A percentile compares a stretch with the other conserved stretches of the same genome.
Conservation (phyloP, 2,113 vertebrate species). For the Rhabdomys dilectus region DNA sequence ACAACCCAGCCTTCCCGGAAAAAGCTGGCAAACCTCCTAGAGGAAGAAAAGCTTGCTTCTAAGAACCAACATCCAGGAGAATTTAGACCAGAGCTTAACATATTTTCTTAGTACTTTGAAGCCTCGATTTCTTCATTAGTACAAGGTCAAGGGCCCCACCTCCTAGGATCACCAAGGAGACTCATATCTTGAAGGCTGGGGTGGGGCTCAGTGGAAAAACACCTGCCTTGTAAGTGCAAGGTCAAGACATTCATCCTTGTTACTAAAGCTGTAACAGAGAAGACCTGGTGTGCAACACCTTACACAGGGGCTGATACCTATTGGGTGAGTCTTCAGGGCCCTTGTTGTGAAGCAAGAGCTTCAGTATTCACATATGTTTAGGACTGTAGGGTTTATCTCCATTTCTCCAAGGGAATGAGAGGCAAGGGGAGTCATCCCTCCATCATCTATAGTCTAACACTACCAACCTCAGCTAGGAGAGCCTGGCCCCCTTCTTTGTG, state of each 20-base stretch:
- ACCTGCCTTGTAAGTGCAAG: neutral
- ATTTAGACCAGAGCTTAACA: neutral
- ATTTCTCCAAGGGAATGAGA: neutral
- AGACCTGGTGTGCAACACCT: no score
- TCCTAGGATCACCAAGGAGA: neutral
- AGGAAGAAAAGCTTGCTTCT: slow-evolving; percentile 34
- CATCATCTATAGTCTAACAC: neutral
- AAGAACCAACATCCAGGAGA: slow-evolving; percentile 7
- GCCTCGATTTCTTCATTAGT: neutral
- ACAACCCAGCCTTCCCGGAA: neutral
- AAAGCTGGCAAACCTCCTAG: slow-evolving; percentile 23
- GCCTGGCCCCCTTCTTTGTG: neutral
- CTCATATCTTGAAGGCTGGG: neutral
- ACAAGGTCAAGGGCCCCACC: no score
- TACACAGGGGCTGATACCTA: neutral
- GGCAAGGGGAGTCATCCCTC: neutral
- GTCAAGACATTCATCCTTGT: neutral
- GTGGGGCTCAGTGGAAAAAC: neutral
- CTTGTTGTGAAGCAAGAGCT: neutral
- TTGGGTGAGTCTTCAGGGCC: neutral
- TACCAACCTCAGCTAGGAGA: neutral
- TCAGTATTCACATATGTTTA: neutral
- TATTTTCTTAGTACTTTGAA: neutral
- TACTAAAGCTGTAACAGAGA: neutral
- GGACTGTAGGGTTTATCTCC: neutral